A percentile compares a stretch with the other conserved stretches of the same genome.
phyloP scores from a whole-genome alignment of 2,888 invertebrate species.

The Eupithecia vulgata region DNA sequence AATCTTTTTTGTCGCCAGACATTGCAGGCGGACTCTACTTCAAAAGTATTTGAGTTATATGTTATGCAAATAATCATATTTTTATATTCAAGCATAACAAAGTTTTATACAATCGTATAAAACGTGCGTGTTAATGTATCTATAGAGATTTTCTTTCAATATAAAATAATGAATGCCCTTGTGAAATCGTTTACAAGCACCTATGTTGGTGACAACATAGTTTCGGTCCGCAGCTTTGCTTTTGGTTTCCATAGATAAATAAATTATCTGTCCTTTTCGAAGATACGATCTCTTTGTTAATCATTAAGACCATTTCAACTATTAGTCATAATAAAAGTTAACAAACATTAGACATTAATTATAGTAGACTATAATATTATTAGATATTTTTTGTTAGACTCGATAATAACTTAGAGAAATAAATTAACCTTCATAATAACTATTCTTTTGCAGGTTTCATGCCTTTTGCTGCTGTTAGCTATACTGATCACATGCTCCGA shows the following conservation, averaged over 20 bases:
- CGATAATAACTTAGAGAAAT: background rate
- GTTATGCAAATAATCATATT: too few species aligned
- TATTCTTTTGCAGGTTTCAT: conserved; percentile 37
- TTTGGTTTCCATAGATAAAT: background rate
- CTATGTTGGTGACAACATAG: too few species aligned
- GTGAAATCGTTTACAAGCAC: too few species aligned
- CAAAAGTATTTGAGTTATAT: too few species aligned
- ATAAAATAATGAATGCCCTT: too few species aligned
- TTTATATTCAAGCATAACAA: too few species aligned
- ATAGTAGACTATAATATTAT: background rate
- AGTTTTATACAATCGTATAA: too few species aligned
- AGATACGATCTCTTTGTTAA: background rate
- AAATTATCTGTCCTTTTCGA: background rate
- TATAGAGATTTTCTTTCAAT: too few species aligned
- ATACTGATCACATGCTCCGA: conserved; percentile 36
- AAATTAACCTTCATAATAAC: background rate
- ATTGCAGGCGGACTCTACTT: background rate
- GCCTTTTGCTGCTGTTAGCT: conserved; percentile 37
- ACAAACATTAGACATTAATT: too few species aligned
- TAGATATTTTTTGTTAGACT: background rate
- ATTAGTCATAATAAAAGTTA: too few species aligned
- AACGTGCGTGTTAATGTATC: too few species aligned
- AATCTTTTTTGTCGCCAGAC: background rate
- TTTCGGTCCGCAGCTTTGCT: too few species aligned
- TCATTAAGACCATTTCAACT: background rate